phyloP scores from a whole-genome alignment of 2,797 vertebrate species.

The Synaphobranchus kaupii region DNA sequence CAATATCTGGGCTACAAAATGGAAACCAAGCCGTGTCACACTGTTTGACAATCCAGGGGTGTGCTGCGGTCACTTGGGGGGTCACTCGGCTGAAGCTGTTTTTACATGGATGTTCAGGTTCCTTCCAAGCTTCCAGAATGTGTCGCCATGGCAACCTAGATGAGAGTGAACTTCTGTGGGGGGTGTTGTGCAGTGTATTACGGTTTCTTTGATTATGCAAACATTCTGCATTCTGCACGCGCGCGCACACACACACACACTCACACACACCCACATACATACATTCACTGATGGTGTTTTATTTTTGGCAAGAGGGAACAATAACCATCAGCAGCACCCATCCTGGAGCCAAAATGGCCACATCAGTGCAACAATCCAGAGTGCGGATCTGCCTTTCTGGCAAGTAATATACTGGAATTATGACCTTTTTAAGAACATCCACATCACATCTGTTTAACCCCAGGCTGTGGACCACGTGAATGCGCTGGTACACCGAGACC shows the following conservation, averaged over 20 bases:
- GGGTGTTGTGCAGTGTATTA: slow-evolving; percentile 13
- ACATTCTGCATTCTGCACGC: slow-evolving; percentile 9
- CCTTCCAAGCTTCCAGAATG: not conserved
- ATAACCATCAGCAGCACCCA: not conserved
- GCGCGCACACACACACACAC: not conserved
- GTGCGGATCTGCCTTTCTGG: not conserved
- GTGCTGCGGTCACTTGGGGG: not conserved
- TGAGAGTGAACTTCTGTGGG: slow-evolving; percentile 18
- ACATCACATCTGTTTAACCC: not conserved
- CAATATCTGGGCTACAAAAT: not conserved
- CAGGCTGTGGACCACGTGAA: not conserved
- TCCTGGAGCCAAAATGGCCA: not conserved
- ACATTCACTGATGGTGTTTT: not conserved
- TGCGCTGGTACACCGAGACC: not conserved
- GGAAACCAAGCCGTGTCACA: not conserved
- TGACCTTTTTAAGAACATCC: not conserved
- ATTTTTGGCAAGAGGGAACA: not conserved
- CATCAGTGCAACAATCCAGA: not conserved
- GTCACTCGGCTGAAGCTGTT: slow-evolving; percentile 8
- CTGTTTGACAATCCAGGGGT: slow-evolving; percentile 18
- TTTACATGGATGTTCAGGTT: slow-evolving; percentile 23
- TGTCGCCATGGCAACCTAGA: slow-evolving; percentile 32
- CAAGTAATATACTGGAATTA: not conserved
- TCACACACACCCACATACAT: not conserved
- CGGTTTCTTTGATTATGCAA: not conserved